These are phyloP conservation scores for Nycticorax nycticorax DNA, from an alignment of 2,113 vertebrate genomes.

Conservation along the genomic window DNA sequence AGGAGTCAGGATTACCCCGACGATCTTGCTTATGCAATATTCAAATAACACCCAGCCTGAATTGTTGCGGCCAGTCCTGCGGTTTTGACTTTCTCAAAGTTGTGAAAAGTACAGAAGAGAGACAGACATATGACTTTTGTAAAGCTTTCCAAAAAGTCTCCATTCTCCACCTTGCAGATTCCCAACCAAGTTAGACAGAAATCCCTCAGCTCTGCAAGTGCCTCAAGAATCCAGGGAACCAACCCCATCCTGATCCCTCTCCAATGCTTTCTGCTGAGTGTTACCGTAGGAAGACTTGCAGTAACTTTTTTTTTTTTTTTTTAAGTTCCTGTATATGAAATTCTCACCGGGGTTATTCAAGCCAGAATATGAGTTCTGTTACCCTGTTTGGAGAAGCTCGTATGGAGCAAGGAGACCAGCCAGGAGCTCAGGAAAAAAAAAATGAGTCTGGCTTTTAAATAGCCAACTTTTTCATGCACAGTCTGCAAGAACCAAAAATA, in stretches of 20 bases:
- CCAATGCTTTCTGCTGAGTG: neutral
- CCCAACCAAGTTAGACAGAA: neutral
- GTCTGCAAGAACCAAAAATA: conserved; percentile 52
- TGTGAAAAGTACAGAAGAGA: neutral
- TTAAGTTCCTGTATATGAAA: neutral
- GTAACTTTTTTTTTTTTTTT: neutral
- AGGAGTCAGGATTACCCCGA: neutral
- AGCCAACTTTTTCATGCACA: conserved; percentile 20
- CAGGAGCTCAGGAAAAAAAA: neutral
- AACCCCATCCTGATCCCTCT: neutral
- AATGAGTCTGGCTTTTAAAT: conserved; percentile 22
- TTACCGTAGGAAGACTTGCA: neutral
- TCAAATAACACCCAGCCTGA: neutral
- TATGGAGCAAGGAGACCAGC: neutral
- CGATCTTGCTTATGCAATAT: neutral
- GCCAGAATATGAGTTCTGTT: neutral
- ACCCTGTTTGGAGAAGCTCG: neutral
- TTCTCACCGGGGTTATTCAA: neutral
- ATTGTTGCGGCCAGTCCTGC: neutral
- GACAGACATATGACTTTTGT: neutral
- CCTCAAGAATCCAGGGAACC: neutral
- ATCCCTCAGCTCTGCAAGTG: neutral
- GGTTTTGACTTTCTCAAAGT: neutral
- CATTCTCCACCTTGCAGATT: neutral
- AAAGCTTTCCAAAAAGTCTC: neutral